These are phyloP conservation scores for Brassicogethes aeneus DNA, from an alignment of 2,888 invertebrate genomes.

Conservation along the genomic window DNA sequence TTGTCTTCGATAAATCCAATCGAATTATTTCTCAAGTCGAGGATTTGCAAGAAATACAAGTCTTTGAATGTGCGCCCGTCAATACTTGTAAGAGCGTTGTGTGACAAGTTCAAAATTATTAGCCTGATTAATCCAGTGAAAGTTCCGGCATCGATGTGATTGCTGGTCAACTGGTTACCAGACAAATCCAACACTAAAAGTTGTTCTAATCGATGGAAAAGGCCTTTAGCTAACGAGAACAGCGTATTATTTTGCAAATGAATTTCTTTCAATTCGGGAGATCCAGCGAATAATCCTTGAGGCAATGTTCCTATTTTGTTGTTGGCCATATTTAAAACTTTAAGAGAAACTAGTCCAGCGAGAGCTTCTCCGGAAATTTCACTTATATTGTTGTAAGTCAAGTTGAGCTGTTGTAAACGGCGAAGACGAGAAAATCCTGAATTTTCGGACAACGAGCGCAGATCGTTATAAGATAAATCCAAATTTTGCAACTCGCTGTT, in stretches of 20 bases:
- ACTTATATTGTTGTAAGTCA: constrained; percentile 77
- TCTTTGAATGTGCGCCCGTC: constrained; percentile 81
- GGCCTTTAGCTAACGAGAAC: constrained; percentile 69
- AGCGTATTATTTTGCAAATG: constrained; percentile 80
- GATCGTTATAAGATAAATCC: constrained; percentile 74
- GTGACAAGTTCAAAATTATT: constrained; percentile 76
- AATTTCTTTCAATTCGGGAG: constrained; percentile 72
- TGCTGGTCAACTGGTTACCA: constrained; percentile 76
- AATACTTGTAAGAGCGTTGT: constrained; percentile 76
- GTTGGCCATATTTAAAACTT: constrained; percentile 77
- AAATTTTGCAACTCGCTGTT: constrained; percentile 65
- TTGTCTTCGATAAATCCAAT: constrained; percentile 84
- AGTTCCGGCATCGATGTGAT: constrained; percentile 75
- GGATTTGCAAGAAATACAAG: constrained; percentile 74
- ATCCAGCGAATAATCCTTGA: constrained; percentile 70
- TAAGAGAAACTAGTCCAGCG: constrained; percentile 66
- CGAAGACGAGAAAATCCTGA: constrained; percentile 68
- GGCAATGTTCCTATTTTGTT: constrained; percentile 77
- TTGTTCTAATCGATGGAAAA: constrained; percentile 77
- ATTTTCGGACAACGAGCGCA: constrained; percentile 58
- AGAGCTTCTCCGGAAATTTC: constrained; percentile 73
- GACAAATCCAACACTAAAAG: constrained; percentile 76
- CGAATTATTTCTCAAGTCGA: constrained; percentile 78
- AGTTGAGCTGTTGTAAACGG: constrained; percentile 67
- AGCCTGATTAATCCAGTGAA: constrained; percentile 77